Conservation (phyloP, 2,888 invertebrate genomes). For the Malthinus seriepunctatus region DNA sequence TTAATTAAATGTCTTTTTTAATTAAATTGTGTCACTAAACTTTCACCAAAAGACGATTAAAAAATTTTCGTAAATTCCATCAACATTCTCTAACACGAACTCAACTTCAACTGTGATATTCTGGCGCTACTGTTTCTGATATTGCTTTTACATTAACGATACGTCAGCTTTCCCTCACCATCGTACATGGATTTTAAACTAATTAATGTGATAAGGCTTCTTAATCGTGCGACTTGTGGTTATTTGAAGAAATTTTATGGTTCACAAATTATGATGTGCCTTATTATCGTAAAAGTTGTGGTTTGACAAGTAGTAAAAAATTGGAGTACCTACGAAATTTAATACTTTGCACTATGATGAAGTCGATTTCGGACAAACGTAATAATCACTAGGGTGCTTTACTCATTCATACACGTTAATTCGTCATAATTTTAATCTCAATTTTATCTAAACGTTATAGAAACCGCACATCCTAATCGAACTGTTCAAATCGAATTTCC, state of each 20-base stretch:
- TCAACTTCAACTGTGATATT: background rate
- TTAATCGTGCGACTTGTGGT: background rate
- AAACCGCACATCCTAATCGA: too few relatives aligned
- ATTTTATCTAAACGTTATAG: too few relatives aligned
- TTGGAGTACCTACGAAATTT: background rate
- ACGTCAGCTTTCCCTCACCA: constrained; percentile 4
- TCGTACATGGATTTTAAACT: background rate
- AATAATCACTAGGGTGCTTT: too few relatives aligned
- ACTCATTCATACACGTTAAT: too few relatives aligned
- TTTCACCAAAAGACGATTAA: background rate
- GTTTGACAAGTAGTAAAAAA: background rate
- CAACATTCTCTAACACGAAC: background rate
- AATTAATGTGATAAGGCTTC: background rate
- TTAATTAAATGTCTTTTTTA: background rate
- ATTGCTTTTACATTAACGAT: background rate
- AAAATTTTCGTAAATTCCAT: background rate
- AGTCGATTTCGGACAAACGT: too few relatives aligned
- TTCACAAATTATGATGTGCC: background rate
- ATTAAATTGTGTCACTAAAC: constrained; percentile 3
- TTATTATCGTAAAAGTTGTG: too few relatives aligned
- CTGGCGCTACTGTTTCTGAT: background rate
- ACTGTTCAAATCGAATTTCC: too few relatives aligned
- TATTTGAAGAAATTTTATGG: background rate
- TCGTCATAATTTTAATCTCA: too few relatives aligned
- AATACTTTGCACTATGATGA: too few relatives aligned